Conservation (phyloP, 2,888 invertebrate species). For the Orgyia antiqua region DNA sequence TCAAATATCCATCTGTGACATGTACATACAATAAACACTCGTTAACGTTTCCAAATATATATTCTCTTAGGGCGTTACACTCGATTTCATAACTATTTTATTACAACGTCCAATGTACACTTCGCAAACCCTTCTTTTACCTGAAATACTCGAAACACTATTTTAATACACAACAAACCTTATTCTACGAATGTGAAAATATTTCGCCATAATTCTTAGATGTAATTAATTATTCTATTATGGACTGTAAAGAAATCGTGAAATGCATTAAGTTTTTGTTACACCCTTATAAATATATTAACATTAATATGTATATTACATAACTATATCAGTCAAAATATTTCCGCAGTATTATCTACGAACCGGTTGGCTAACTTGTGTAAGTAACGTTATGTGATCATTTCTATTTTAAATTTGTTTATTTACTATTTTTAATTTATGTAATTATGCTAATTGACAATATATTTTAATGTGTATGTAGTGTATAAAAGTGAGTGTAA, state of each 20-base stretch:
- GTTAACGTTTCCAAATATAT: conserved; percentile 74
- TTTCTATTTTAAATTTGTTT: no score
- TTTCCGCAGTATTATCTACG: conserved; percentile 62
- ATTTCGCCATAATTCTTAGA: conserved; percentile 70
- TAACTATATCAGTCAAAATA: conserved; percentile 76
- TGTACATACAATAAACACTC: conserved; percentile 71
- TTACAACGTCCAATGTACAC: conserved; percentile 72
- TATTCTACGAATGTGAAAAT: conserved; percentile 73
- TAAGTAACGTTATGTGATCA: not conserved
- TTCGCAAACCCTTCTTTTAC: conserved; percentile 62
- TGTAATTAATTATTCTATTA: conserved; percentile 62
- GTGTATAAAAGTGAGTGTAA: no score
- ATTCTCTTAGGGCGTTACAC: conserved; percentile 70
- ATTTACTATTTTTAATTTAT: not conserved
- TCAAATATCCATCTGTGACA: conserved; percentile 66
- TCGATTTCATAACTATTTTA: conserved; percentile 66
- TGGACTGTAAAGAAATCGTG: conserved; percentile 75
- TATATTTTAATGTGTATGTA: not conserved
- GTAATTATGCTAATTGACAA: not conserved
- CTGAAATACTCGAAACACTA: conserved; percentile 67
- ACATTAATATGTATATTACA: conserved; percentile 64
- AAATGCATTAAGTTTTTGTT: conserved; percentile 76
- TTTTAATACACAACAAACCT: conserved; percentile 74
- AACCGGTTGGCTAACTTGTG: conserved; percentile 29
- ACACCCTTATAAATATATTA: conserved; percentile 73